Base-by-base conservation (phyloP, 2,797 vertebrate genomes). In the Naso thynnoides region DNA sequence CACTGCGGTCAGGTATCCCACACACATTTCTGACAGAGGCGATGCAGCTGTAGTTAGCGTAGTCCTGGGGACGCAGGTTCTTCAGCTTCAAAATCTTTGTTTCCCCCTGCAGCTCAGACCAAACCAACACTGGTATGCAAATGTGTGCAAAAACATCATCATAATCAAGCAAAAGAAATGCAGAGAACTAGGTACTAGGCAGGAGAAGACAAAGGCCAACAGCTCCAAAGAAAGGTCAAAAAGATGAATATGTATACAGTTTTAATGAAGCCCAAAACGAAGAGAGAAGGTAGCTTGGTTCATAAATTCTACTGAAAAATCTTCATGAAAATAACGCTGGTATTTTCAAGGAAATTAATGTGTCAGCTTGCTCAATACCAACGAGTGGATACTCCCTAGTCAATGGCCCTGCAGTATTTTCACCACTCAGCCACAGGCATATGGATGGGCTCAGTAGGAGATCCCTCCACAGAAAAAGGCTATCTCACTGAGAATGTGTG, bases 31-130 rank as follows among this genome's bases (percentile, higher is more conserved):
- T 93, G 77, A 99, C 97, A 0, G 98, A 99, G 72, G 98, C 97
- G 21, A 99, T 96, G 93, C 98, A 99, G 95, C 98, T 99, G 93
- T 99, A 99, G 84, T 99, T 99, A 39, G 98, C 98, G 15, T 99
- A 99, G 93, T 99, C 98, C 82, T 98, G 96, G 83, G 98, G 98
- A 27, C 98, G 96, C 72, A 99, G 96, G 89, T 99, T 99, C 95
- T 99, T 99, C 90, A 99, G 93, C 95, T 99, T 99, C 94, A 99
- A 89, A 88, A 99, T 99, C 94, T 99, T 99, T 0, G 97, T 99
- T 95, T 99, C 98, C 91, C 98, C 98, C 98, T 99, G 95, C 94
- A 94, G 52, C 86, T 92, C 90, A 76, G 75, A 55, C 57, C 85
- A 47, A 88, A 93, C 70, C 87, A 81, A 93, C 75, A 94, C 86